Conservation (phyloP, 2,888 invertebrate genomes). For the Lithophane leautieri region DNA sequence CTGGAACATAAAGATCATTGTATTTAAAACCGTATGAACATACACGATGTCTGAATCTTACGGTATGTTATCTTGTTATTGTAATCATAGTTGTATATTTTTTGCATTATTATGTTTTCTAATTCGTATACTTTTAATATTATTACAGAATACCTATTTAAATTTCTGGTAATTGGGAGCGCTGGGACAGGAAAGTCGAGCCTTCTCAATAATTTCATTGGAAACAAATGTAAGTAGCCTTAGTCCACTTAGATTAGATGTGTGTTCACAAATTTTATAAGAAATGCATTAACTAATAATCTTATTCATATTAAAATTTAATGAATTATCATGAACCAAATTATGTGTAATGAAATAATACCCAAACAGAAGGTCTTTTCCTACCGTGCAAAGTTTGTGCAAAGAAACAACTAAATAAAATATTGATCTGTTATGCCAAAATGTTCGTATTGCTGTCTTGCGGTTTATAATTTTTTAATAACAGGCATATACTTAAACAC, state of each 20-base stretch:
- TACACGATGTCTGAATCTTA: constrained; percentile 56
- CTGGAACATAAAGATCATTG: constrained; percentile 1
- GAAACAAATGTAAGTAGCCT: constrained; percentile 94
- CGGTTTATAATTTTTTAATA: background rate
- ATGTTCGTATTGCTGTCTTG: background rate
- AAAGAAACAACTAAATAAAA: background rate
- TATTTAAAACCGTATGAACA: background rate
- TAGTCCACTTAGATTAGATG: background rate
- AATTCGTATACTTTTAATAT: constrained; percentile 68
- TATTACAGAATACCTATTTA: constrained; percentile 94
- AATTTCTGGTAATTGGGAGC: constrained; percentile 96
- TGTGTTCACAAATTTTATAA: background rate
- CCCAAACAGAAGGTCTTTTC: background rate
- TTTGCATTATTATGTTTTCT: background rate
- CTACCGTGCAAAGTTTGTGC: background rate
- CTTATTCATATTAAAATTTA: too few relatives aligned
- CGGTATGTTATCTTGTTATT: constrained; percentile 35
- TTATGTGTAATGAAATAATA: background rate
- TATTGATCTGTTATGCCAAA: background rate
- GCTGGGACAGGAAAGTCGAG: constrained; percentile 96
- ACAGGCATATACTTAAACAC: background rate
- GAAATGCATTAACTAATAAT: background rate
- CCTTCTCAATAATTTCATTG: constrained; percentile 95
- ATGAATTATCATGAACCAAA: background rate
- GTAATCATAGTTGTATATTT: constrained; percentile 12